A percentile compares a stretch with the other conserved stretches of the same genome.
Evolutionary conservation across 2,888 invertebrate genomes (phyloP).

Genomic region (Pilophorus perplexus): DNA sequence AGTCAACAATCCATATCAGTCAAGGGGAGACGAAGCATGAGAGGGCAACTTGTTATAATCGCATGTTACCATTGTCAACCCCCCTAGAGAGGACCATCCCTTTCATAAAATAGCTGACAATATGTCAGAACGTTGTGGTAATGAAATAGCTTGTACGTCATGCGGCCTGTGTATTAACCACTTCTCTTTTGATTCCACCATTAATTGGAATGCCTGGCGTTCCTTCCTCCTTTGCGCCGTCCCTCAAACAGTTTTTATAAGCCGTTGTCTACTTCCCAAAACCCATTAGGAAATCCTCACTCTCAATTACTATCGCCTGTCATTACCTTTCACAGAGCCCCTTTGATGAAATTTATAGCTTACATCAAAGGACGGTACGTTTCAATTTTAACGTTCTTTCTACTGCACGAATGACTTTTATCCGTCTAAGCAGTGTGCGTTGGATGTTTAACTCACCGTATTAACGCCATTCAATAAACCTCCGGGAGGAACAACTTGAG

Average conservation of each 20-base stretch:
- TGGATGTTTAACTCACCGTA: no score
- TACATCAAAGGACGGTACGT: constrained; percentile 4
- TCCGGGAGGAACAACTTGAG: no score
- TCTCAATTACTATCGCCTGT: constrained; percentile 28
- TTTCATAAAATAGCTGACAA: constrained; percentile 36
- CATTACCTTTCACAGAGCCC: constrained; percentile 5
- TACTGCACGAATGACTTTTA: no score
- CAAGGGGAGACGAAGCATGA: not conserved
- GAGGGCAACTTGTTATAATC: constrained; percentile 38
- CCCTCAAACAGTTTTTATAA: constrained; percentile 33
- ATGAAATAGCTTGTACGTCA: constrained; percentile 39
- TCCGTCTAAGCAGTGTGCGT: no score
- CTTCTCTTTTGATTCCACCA: constrained; percentile 39
- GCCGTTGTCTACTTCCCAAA: constrained; percentile 28
- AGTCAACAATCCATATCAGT: constrained; percentile 27
- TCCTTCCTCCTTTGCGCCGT: constrained; percentile 8
- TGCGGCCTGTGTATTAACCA: constrained; percentile 40
- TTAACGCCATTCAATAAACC: no score
- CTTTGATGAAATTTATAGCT: constrained; percentile 8
- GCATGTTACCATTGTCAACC: constrained; percentile 33
- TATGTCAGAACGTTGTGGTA: constrained; percentile 39
- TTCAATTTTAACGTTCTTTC: not conserved
- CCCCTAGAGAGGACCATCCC: constrained; percentile 9
- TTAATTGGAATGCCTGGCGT: constrained; percentile 38
- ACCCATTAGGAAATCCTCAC: constrained; percentile 16